Conservation (phyloP, 2,888 invertebrate species). For the Drosophila falleni region DNA sequence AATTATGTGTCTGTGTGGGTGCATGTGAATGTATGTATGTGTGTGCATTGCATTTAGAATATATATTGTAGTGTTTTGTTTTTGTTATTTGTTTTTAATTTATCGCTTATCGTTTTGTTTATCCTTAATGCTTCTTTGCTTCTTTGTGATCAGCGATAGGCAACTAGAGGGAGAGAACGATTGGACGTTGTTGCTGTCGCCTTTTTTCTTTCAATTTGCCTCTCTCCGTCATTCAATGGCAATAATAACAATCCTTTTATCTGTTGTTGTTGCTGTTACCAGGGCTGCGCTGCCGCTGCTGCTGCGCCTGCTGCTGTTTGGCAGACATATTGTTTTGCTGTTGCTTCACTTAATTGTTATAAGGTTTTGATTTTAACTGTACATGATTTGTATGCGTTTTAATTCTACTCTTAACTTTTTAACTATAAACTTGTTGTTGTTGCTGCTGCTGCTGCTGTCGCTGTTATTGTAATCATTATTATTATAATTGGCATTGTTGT, state of each 20-base stretch:
- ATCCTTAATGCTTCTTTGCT: conserved; percentile 16
- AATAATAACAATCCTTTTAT: conserved; percentile 35
- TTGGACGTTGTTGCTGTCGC: background rate
- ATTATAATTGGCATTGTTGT: conserved; percentile 32
- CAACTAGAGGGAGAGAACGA: conserved; percentile 5
- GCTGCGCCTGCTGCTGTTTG: background rate
- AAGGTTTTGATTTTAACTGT: conserved; percentile 72
- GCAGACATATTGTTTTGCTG: conserved; percentile 12
- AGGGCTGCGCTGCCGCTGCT: conserved; percentile 11
- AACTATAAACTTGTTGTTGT: conserved; percentile 72
- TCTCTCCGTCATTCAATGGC: conserved; percentile 33
- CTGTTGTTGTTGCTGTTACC: conserved; percentile 5
- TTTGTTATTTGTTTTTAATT: conserved; percentile 16
- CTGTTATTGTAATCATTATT: conserved; percentile 37
- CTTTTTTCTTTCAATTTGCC: conserved; percentile 5
- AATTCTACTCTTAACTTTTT: conserved; percentile 83
- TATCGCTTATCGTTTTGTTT: conserved; percentile 17
- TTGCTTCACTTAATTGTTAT: conserved; percentile 28
- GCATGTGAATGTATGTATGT: conserved; percentile 13
- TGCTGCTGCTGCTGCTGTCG: conserved; percentile 18
- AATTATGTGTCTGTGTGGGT: conserved; percentile 23
- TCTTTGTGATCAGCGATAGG: conserved; percentile 13
- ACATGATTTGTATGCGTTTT: conserved; percentile 83
- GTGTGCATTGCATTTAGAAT: conserved; percentile 66
- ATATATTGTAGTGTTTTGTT: conserved; percentile 24